Percentiles rank a stretch among this genome's conserved stretches.
Evolutionary conservation across 2,888 invertebrate genomes (phyloP).

Genomic region (Rotaria sp.): DNA sequence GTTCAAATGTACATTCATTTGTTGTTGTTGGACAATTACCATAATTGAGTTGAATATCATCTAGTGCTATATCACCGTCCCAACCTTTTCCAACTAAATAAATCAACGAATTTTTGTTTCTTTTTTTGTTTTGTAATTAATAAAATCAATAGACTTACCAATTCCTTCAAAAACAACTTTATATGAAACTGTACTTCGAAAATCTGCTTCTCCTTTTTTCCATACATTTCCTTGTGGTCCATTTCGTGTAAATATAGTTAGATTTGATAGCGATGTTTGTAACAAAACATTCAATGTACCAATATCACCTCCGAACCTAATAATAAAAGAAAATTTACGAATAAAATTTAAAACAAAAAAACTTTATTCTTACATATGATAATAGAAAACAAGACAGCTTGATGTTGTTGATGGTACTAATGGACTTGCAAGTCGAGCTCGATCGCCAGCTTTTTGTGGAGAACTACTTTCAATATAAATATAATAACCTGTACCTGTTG

Average conservation of each 20-base stretch:
- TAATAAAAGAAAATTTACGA: not conserved
- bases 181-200: constrained; percentile 30
- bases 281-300: constrained; percentile 32
- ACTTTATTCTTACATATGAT: not conserved
- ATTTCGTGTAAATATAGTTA: constrained; percentile 33
- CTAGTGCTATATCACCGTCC: constrained; percentile 34
- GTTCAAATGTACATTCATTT: constrained; percentile 36
- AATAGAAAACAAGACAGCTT: constrained; percentile 14
- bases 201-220: constrained; percentile 25
- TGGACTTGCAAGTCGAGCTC: constrained; percentile 34
- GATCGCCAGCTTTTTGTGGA: constrained; percentile 43
- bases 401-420: constrained; percentile 27
- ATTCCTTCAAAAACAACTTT: constrained; percentile 35
- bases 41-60: constrained; percentile 32
- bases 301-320: constrained; percentile 27
- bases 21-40: constrained; percentile 15
- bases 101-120: not conserved
- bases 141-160: not conserved
- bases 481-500: constrained; percentile 45
- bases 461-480: constrained; percentile 46
- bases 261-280: not conserved
- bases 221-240: constrained; percentile 41
- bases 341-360: constrained; percentile 23
- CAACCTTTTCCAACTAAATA: not conserved
- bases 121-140: not conserved